Percentiles rank a stretch among this genome's conserved stretches.
Conservation (phyloP, 2,888 invertebrate genomes). For the Cephonodes hylas region DNA sequence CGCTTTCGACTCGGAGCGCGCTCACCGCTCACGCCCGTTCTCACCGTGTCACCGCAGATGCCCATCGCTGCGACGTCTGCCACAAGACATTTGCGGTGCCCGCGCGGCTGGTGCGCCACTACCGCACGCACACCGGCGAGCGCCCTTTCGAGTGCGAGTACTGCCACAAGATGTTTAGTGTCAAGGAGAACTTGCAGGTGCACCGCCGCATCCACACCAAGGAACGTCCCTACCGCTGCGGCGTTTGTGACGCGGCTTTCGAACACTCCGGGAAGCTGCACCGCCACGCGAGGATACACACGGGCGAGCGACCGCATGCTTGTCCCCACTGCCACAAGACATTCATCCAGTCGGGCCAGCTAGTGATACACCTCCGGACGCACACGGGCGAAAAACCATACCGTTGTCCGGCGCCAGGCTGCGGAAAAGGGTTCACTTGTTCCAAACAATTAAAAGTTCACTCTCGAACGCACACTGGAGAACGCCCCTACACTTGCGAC, state of each 20-base stretch:
- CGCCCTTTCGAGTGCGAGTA: slow-evolving; percentile 95
- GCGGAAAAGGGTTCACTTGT: slow-evolving; percentile 95
- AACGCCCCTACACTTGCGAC: slow-evolving; percentile 94
- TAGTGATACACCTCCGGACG: slow-evolving; percentile 94
- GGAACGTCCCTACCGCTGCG: slow-evolving; percentile 94
- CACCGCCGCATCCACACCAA: slow-evolving; percentile 95
- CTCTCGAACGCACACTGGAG: slow-evolving; percentile 94
- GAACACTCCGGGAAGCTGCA: slow-evolving; percentile 95
- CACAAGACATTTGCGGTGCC: slow-evolving; percentile 95
- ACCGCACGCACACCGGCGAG: slow-evolving; percentile 94
- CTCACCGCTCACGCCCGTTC: slow-evolving; percentile 86
- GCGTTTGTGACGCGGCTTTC: slow-evolving; percentile 93
- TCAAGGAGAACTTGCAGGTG: slow-evolving; percentile 95
- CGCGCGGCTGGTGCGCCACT: slow-evolving; percentile 91
- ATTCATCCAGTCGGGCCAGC: slow-evolving; percentile 94
- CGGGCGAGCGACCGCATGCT: slow-evolving; percentile 94
- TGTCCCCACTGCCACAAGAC: slow-evolving; percentile 94
- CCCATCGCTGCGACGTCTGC: slow-evolving; percentile 94
- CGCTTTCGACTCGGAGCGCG: slow-evolving; percentile 87
- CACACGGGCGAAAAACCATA: slow-evolving; percentile 95
- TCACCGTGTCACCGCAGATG: slow-evolving; percentile 81
- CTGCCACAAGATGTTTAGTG: slow-evolving; percentile 95
- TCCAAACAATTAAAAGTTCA: slow-evolving; percentile 95
- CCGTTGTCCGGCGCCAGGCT: slow-evolving; percentile 88
- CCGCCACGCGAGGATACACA: slow-evolving; percentile 94